Base-by-base conservation (phyloP, 2,113 vertebrate genomes). In the Ploceus nigricollis region DNA sequence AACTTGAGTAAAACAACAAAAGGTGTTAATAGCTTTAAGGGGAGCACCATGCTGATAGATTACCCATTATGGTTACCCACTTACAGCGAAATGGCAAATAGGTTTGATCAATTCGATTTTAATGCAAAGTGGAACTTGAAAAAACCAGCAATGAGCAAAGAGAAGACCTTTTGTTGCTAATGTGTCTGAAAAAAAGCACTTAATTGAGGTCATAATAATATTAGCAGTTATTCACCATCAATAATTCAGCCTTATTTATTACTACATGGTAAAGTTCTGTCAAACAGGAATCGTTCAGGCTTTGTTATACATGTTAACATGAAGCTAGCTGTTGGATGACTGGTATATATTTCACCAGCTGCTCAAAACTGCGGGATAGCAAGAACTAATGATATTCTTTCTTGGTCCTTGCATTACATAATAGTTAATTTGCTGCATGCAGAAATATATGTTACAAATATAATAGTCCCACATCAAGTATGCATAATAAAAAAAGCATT, bases 1-100 rank as follows among this genome's bases (percentile, higher is more conserved):
- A 98, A 97, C 97, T 97, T 93, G 97, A 98, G 98, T 98, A 96
- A 97, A 96, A 98, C 98, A 99, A 99, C 99, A 99, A 99, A 99
- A 99, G 98, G 98, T 99, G 99, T 98, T 99, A 99, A 99, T 98
- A 98, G 99, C 98, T 99, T 99, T 99, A 99, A 98, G 97, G 98
- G 98, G 97, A 98, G 98, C 98, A 96, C 98, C 98, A 98, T 98
- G 98, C 99, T 99, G 99, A 99, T 98, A 99, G 98, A 98, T 98
- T 98, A 98, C 97, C 98, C 98, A 99, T 99, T 99, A 99, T 97
- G 98, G 98, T 97, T 98, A 98, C 98, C 98, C 98, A 84, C 98
- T 99, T 98, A 98, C 98, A 97, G 98, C 96, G 96, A 96, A 98
- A 98, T 98, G 98, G 98, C 98, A 99, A 99, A 99, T 98, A 98